Percentiles rank a stretch among this genome's conserved stretches.
Conservation (phyloP, 2,797 vertebrate species). For the Malurus leucopterus region DNA sequence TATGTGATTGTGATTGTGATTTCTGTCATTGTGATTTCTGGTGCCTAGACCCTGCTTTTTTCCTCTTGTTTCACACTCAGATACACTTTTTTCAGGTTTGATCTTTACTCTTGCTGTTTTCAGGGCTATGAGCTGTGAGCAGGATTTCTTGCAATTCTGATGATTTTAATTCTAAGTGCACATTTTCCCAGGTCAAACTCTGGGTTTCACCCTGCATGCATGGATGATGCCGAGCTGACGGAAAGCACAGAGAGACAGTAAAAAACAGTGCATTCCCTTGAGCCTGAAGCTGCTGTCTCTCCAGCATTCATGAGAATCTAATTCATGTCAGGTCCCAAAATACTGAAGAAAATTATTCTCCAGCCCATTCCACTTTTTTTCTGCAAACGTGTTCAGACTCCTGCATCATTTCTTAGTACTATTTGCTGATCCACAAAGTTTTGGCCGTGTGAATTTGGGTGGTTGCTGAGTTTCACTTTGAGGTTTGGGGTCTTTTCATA, state of each 20-base stretch:
- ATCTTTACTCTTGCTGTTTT: not conserved
- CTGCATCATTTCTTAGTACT: not conserved
- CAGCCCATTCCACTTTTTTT: not conserved
- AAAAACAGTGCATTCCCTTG: not conserved
- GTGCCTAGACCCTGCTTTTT: fast-evolving
- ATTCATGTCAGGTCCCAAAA: not conserved
- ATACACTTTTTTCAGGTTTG: not conserved
- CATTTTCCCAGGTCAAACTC: not conserved
- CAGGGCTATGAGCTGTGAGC: not conserved
- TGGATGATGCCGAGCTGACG: not conserved
- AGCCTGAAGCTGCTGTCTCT: not conserved
- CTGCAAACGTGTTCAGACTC: not conserved
- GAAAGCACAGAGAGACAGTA: not conserved
- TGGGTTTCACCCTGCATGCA: not conserved
- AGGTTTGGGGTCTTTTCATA: not conserved
- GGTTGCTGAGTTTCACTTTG: not conserved
- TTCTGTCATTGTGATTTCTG: not conserved
- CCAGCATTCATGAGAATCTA: not conserved
- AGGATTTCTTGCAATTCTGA: not conserved
- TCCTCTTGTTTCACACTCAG: not conserved
- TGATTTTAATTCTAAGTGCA: not conserved
- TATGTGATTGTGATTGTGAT: too few relatives aligned
- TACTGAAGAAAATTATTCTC: not conserved
- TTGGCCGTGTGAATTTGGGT: not conserved
- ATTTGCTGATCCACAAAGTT: not conserved